A percentile compares a stretch with the other conserved stretches of the same genome.
phyloP scores from a whole-genome alignment of 2,888 invertebrate species.

The Lordiphosa andalusiaca region DNA sequence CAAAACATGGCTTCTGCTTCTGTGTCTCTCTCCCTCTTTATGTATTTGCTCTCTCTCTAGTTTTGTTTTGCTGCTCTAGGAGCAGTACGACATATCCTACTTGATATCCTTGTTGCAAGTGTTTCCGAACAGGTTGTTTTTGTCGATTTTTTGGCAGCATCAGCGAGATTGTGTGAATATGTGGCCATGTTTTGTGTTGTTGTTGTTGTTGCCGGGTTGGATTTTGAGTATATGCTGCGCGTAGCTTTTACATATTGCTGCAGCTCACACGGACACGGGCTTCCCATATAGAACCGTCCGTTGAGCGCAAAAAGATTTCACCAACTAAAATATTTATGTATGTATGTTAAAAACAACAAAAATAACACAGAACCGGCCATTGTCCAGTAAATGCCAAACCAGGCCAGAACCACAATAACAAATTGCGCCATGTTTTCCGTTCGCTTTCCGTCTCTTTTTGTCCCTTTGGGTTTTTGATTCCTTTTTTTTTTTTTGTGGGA shows the following conservation, averaged over 20 bases:
- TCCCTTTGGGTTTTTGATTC: neutral
- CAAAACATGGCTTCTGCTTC: conserved; percentile 20
- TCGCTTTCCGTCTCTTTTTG: conserved; percentile 47
- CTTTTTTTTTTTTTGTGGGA: neutral
- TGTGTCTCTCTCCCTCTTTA: conserved; percentile 24
- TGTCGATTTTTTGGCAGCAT: conserved; percentile 77
- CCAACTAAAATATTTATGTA: conserved; percentile 65
- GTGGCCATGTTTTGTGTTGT: conserved; percentile 64
- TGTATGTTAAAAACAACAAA: conserved; percentile 32
- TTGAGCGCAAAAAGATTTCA: conserved; percentile 67
- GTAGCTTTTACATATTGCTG: conserved; percentile 76
- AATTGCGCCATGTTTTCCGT: conserved; percentile 70
- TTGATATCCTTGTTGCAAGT: conserved; percentile 77
- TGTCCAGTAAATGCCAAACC: conserved; percentile 44
- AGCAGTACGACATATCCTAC: conserved; percentile 17
- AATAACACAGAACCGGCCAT: conserved; percentile 31
- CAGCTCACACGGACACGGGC: conserved; percentile 38
- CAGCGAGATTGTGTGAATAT: conserved; percentile 75
- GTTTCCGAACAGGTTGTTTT: conserved; percentile 79
- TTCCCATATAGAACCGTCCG: conserved; percentile 1
- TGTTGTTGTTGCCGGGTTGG: conserved; percentile 36
- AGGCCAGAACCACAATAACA: conserved; percentile 52
- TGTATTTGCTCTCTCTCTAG: conserved; percentile 24
- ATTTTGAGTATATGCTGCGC: conserved; percentile 74
- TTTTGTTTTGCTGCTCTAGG: conserved; percentile 11